Evolutionary conservation across 2,113 vertebrate species (phyloP), one percentile per base, ranked within the genome.

Genomic region (Sialia sialis): DNA sequence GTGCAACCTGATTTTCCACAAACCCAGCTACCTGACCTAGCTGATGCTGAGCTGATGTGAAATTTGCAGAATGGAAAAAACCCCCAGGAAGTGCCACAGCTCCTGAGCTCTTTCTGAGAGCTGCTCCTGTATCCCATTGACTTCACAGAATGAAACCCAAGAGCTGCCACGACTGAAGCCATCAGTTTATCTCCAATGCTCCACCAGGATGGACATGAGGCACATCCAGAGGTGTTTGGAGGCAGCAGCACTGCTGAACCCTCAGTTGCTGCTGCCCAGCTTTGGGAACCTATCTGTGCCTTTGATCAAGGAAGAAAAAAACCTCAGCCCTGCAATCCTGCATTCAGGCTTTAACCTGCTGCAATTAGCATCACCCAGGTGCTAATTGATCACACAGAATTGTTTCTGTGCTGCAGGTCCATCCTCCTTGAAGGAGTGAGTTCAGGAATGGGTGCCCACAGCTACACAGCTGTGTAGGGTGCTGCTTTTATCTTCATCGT

Each of bases 361-460:
- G n/a, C 64, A 59, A 80, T 83, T 81, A 86, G 49, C 13, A 22
- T 23, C 51, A 36, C 23, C n/a, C n/a, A n/a, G n/a, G n/a, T n/a
- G n/a, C n/a, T n/a, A n/a, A n/a, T n/a, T n/a, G n/a, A n/a, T n/a
- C n/a, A n/a, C n/a, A n/a, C n/a, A 63, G 75, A 86, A 38, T 48
- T 59, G 36, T 52, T 59, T n/a, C 1, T 10, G 58, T 30, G 62
- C 23, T 1, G 0, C 4, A 22, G 43, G 59, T 63, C 43, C 20
- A 26, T 26, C 32, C 56, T 58, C 34, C 39, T 26, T 10, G 22
- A 48, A 22, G 13, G 17, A 52, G 14, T 6, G 74, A 72, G 62
- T 17, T 32, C 32, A 22, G 19, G 30, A 41, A 36, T 38, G 68
- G 73, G 30, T 34, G 19, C 38, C 60, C 41, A 25, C 0, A 0